phyloP scores from a whole-genome alignment of 2,888 invertebrate genomes.

The Punctoribates punctum region DNA sequence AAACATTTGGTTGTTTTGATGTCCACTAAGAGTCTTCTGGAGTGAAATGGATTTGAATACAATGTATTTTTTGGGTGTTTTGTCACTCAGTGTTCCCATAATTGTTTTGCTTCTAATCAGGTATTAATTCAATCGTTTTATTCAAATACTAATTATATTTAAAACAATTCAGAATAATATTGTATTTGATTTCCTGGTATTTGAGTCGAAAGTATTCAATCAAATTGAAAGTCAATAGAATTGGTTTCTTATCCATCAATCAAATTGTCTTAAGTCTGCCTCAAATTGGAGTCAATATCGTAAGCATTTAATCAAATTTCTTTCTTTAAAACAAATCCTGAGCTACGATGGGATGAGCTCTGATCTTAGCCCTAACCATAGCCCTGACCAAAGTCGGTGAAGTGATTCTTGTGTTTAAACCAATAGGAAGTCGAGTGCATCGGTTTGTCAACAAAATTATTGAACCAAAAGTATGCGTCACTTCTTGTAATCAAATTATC shows the following conservation, averaged over 20 bases:
- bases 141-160: background rate
- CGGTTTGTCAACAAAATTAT: slow-evolving; percentile 44
- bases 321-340: background rate
- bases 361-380: too few species aligned
- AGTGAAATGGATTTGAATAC: background rate
- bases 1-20: too few species aligned
- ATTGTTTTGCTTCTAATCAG: background rate
- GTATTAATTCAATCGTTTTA: background rate
- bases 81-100: slow-evolving; percentile 3
- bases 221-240: slow-evolving; percentile 45
- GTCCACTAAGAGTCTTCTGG: too few species aligned
- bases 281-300: slow-evolving; percentile 34
- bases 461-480: slow-evolving; percentile 44
- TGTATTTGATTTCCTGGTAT: slow-evolving; percentile 43
- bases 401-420: background rate
- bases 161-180: background rate
- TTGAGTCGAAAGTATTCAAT: slow-evolving; percentile 44
- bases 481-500: slow-evolving; percentile 40
- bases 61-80: background rate
- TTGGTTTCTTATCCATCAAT: slow-evolving; percentile 44
- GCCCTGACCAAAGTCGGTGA: background rate
- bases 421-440: slow-evolving; percentile 46
- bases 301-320: slow-evolving; percentile 14
- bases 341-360: too few species aligned
- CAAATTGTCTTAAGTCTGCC: slow-evolving; percentile 35